Conservation (phyloP, 1,140 invertebrate genomes). For the Anthonomus grandis region DNA sequence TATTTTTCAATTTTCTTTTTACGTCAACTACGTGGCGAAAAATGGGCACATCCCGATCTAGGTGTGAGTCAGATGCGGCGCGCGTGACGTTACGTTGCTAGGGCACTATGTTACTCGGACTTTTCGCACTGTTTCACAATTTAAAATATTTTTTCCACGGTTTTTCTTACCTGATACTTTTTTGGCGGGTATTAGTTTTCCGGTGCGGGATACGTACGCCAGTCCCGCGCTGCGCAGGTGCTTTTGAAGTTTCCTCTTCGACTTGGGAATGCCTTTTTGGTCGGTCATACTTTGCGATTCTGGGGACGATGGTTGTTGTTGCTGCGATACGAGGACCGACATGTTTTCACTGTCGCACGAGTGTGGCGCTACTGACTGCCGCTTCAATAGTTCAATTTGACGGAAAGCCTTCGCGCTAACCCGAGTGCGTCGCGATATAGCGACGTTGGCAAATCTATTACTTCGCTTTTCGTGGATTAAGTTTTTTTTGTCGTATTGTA, state of each 20-base stretch:
- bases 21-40: slow-evolving; percentile 25
- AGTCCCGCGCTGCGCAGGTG: slow-evolving; percentile 49
- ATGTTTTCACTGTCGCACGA: slow-evolving; percentile 20
- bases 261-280: slow-evolving; percentile 45
- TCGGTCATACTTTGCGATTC: slow-evolving; percentile 40
- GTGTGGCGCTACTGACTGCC: slow-evolving; percentile 22
- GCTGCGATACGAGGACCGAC: slow-evolving; percentile 15
- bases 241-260: slow-evolving; percentile 50
- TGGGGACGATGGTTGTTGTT: slow-evolving; percentile 23
- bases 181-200: slow-evolving; percentile 51
- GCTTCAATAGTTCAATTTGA: neutral
- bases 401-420: neutral
- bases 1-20: neutral
- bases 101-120: slow-evolving; percentile 13
- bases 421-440: neutral
- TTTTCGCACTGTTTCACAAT: slow-evolving; percentile 8
- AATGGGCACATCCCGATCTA: slow-evolving; percentile 19
- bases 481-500: neutral
- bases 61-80: slow-evolving; percentile 24
- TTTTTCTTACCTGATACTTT: slow-evolving; percentile 48
- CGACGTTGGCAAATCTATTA: neutral
- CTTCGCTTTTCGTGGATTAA: neutral
- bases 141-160: slow-evolving; percentile 1
- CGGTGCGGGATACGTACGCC: slow-evolving; percentile 51
- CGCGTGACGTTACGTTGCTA: slow-evolving; percentile 18